Evolutionary conservation across 2,797 vertebrate genomes (phyloP).

Genomic region (Varecia variegata): DNA sequence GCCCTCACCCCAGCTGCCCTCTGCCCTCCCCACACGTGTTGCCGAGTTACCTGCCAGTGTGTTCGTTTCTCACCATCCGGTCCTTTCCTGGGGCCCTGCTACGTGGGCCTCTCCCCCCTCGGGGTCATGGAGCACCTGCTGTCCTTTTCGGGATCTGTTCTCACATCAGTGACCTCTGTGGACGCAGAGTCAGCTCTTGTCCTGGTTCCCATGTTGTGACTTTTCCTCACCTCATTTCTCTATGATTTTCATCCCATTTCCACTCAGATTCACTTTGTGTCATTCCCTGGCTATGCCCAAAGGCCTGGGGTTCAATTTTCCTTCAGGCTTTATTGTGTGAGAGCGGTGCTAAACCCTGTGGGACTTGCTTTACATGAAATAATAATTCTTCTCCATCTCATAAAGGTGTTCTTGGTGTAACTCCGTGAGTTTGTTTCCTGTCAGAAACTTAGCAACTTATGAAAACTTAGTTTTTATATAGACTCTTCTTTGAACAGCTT

Average conservation of each 20-base stretch:
- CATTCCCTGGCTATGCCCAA: not conserved
- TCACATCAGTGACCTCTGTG: not conserved
- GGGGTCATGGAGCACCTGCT: not conserved
- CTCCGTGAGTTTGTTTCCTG: not conserved
- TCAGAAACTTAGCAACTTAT: constrained; percentile 1
- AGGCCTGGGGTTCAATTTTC: not conserved
- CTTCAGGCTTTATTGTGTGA: not conserved
- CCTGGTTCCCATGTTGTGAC: not conserved
- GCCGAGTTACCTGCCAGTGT: not conserved
- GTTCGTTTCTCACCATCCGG: not conserved
- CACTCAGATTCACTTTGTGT: not conserved
- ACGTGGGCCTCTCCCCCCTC: not conserved
- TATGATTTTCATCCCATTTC: not conserved
- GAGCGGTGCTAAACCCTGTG: not conserved
- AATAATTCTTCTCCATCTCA: not conserved
- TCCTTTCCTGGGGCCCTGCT: not conserved
- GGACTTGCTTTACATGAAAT: not conserved
- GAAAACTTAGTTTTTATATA: not conserved
- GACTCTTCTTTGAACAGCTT: not conserved
- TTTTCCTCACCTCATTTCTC: not conserved
- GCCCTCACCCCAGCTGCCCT: not conserved
- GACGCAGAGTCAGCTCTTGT: not conserved
- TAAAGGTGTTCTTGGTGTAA: not conserved
- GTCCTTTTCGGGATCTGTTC: not conserved
- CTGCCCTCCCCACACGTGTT: not conserved